Evolutionary conservation across 2,797 vertebrate genomes (phyloP), one percentile per base, ranked within the genome.

Genomic region (Acrocephalus scirpaceus): DNA sequence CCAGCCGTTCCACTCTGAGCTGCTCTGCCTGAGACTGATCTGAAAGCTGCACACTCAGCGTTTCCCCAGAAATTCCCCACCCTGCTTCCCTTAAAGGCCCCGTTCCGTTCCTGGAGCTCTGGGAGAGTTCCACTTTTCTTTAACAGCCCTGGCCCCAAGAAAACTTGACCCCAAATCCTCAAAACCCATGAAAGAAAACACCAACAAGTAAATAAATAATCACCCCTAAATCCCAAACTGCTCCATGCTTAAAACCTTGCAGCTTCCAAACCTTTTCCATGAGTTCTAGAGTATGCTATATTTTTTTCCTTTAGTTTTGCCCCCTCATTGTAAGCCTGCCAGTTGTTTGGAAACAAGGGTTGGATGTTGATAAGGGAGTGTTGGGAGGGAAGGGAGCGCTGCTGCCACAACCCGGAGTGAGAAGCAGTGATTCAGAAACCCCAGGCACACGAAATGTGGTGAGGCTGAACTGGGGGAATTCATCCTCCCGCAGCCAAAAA

Each of bases 371-470:
- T 64, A 76, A 65, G n/a, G n/a, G 32, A 48, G 48, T 42, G 74
- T 34, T 42, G 74, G 60, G 60, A 34, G 60, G 38, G 61, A 53
- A 53, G 74, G 60, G 50, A 65, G 15, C 9, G 19, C 73, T 42
- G 74, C 74, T 36, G 60, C 10, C 60, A 64, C 48, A 21, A 9
- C 25, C 32, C 32, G 1, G 15, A 29, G 38, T 0, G 54, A 82
- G 67, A 36, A 69, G 54, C 34, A 21, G 79, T 19, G 74, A 62
- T 89, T 78, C 91, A 82, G 22, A 54, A 81, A 58, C 21, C n/a
- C 5, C 1, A 74, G 53, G 3, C 8, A 5, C 62, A 13, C 0
- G 11, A 69, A 69, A 57, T 3, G 4, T 1, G 8, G 16, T 7
- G 18, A 53, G 0, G 10, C 22, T 4, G 13, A 62, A 51, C 15